Conservation (phyloP, 2,797 vertebrate genomes). For the Microtus californicus region DNA sequence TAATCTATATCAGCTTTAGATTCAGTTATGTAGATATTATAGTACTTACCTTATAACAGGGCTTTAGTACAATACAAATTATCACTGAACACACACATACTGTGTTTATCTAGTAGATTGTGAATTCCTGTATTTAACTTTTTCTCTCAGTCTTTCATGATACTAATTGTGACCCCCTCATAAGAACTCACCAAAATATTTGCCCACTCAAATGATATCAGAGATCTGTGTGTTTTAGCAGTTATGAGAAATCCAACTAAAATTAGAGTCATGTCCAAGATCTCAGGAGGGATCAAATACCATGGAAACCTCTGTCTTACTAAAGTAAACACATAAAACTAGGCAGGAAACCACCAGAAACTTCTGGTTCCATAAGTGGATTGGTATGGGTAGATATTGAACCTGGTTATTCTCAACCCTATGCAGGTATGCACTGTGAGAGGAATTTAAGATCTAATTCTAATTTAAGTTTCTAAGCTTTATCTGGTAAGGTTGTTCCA, state of each 20-base stretch:
- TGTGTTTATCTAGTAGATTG: slow-evolving; percentile 39
- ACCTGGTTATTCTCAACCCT: slow-evolving; percentile 26
- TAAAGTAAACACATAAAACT: slow-evolving; percentile 35
- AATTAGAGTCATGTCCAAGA: background rate
- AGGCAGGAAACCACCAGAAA: slow-evolving; percentile 12
- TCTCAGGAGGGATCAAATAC: slow-evolving; percentile 38
- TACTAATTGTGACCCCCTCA: background rate
- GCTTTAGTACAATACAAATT: slow-evolving; percentile 52
- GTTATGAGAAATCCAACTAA: slow-evolving; percentile 36
- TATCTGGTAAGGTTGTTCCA: slow-evolving; percentile 10
- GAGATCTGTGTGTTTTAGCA: slow-evolving; percentile 37
- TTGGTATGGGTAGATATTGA: background rate
- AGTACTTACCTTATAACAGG: slow-evolving; percentile 34
- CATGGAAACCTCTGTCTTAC: slow-evolving; percentile 9
- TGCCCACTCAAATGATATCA: slow-evolving; percentile 28
- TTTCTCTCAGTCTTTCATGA: slow-evolving; percentile 47
- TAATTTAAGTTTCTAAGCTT: slow-evolving; percentile 29
- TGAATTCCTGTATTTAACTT: slow-evolving; percentile 63
- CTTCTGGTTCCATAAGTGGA: background rate
- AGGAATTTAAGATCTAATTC: slow-evolving; percentile 4
- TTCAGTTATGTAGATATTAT: slow-evolving; percentile 35
- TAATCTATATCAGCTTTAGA: slow-evolving; percentile 36
- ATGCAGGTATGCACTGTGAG: background rate
- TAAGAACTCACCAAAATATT: slow-evolving; percentile 55
- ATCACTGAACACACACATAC: background rate